phyloP scores from a whole-genome alignment of 2,797 vertebrate genomes.

The Taeniopygia guttata region DNA sequence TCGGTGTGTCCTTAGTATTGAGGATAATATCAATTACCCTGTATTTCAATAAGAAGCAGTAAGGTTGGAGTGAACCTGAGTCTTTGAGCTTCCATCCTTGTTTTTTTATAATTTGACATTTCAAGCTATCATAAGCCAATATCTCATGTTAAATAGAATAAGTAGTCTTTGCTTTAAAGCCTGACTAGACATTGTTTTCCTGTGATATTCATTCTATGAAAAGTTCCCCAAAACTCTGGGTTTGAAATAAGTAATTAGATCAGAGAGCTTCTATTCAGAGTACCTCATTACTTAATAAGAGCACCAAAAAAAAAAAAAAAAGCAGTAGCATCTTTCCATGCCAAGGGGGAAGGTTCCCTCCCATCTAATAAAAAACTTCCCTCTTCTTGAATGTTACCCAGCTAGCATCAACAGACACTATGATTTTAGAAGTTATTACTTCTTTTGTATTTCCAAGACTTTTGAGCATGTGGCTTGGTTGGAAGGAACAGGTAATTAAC shows the following conservation, averaged over 20 bases:
- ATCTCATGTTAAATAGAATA: not conserved
- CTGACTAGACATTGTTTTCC: not conserved
- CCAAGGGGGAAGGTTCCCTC: not conserved
- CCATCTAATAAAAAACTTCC: not conserved
- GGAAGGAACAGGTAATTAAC: not conserved
- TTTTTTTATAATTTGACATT: not conserved
- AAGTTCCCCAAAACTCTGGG: not conserved
- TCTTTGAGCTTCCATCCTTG: not conserved
- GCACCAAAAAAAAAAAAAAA: not conserved
- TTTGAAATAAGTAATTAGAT: not conserved
- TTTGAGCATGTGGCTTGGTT: not conserved
- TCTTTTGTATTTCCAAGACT: not conserved
- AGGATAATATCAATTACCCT: not conserved
- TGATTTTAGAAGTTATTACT: not conserved
- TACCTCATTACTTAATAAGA: not conserved
- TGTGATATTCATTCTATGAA: not conserved
- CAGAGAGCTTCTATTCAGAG: not conserved
- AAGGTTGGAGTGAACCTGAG: not conserved
- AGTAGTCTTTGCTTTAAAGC: not conserved
- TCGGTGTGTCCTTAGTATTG: not conserved
- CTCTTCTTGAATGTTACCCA: not conserved
- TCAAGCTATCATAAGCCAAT: not conserved
- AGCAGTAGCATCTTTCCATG: not conserved
- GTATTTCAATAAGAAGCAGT: not conserved
- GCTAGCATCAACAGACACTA: not conserved